phyloP scores from a whole-genome alignment of 2,888 invertebrate species.

The Icerya purchasi region DNA sequence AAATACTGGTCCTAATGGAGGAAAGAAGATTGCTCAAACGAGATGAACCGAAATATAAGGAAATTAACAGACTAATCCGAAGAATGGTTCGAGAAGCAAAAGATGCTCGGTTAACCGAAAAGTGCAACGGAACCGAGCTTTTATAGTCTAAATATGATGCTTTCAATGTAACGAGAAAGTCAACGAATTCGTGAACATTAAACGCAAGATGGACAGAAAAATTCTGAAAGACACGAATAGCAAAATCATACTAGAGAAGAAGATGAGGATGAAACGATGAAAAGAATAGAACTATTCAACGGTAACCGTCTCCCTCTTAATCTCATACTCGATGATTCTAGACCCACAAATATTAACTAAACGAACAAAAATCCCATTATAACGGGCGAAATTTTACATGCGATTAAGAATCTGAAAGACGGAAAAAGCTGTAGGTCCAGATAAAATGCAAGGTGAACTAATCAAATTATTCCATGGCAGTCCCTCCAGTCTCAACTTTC shows the following conservation, averaged over 20 bases:
- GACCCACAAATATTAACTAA: too few species aligned
- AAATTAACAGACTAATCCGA: not conserved
- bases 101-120: too few species aligned
- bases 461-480: too few species aligned
- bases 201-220: not conserved
- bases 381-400: too few species aligned
- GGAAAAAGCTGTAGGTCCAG: too few species aligned
- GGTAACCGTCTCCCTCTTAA: not conserved
- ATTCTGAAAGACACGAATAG: not conserved
- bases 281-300: not conserved
- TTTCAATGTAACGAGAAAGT: not conserved
- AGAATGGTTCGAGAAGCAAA: not conserved
- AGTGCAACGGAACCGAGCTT: not conserved
- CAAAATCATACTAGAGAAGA: not conserved
- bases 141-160: not conserved
- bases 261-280: not conserved
- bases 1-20: not conserved
- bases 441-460: too few species aligned
- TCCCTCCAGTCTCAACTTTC: too few species aligned
- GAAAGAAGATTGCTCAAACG: not conserved
- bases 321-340: not conserved
- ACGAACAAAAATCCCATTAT: too few species aligned
- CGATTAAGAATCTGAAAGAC: too few species aligned
- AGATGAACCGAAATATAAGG: not conserved
- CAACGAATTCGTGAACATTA: not conserved